phyloP scores from a whole-genome alignment of 1,140 invertebrate species.

The Papilio machaon region DNA sequence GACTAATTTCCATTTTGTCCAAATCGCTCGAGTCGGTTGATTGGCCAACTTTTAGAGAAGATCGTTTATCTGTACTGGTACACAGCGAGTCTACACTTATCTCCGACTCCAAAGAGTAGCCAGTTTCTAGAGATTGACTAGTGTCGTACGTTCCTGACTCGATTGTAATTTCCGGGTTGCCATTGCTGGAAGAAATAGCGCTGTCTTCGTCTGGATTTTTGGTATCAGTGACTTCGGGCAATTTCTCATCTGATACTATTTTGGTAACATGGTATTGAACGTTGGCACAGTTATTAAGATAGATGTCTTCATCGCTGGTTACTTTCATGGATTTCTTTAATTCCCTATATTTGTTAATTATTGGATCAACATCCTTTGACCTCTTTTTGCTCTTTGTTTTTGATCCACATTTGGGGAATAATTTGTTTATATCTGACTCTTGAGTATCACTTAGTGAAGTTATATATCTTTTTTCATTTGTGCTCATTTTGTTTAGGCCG shows the following conservation, averaged over 20 bases:
- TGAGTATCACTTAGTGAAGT: constrained; percentile 72
- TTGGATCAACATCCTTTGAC: constrained; percentile 76
- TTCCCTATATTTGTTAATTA: constrained; percentile 78
- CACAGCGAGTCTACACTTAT: constrained; percentile 80
- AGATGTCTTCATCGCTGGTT: constrained; percentile 76
- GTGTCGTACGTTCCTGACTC: constrained; percentile 77
- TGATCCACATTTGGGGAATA: constrained; percentile 76
- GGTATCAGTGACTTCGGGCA: constrained; percentile 62
- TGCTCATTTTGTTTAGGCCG: constrained; percentile 83
- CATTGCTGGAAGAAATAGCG: constrained; percentile 78
- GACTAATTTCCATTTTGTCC: constrained; percentile 81
- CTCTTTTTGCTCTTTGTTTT: constrained; percentile 78
- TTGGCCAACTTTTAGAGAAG: constrained; percentile 80
- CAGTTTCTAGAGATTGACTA: constrained; percentile 79
- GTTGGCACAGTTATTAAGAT: constrained; percentile 79
- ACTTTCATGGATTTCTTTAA: constrained; percentile 77
- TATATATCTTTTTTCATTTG: constrained; percentile 81
- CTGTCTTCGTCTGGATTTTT: constrained; percentile 80
- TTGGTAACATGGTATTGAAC: constrained; percentile 71
- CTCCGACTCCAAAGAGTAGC: constrained; percentile 80
- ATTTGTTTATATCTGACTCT: constrained; percentile 74
- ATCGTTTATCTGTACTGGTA: constrained; percentile 78
- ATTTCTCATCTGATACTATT: constrained; percentile 66
- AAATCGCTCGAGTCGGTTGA: constrained; percentile 80
- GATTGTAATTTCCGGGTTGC: constrained; percentile 81